Conservation (phyloP, 2,113 vertebrate genomes). For the Menura novaehollandiae region DNA sequence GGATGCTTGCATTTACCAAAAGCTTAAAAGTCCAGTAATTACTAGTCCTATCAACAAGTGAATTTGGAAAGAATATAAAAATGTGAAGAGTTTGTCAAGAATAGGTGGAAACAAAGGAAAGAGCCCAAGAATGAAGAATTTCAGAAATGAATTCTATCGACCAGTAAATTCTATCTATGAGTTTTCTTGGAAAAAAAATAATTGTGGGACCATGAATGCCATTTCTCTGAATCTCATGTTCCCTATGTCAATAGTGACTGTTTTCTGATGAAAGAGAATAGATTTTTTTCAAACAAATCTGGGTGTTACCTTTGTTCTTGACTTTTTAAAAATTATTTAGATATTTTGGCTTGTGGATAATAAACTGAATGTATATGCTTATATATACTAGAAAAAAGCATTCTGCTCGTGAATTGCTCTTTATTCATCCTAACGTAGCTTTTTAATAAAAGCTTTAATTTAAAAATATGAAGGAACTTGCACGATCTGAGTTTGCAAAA, state of each 20-base stretch:
- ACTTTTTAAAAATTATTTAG: not conserved
- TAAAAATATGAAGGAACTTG: not conserved
- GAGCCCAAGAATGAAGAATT: not conserved
- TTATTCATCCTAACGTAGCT: not conserved
- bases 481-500: not conserved
- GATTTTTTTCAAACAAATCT: not conserved
- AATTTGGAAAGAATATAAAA: not conserved
- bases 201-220: not conserved
- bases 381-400: not conserved
- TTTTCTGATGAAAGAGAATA: not conserved
- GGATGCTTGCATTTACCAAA: not conserved
- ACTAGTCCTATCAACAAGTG: not conserved
- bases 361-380: not conserved
- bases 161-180: fast-evolving
- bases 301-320: not conserved
- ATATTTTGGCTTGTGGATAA: not conserved
- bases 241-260: not conserved
- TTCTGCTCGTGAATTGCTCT: not conserved
- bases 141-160: fast-evolving
- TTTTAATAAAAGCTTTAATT: not conserved
- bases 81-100: not conserved
- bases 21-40: not conserved
- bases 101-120: not conserved
- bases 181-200: not conserved
- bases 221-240: not conserved